phyloP scores from a whole-genome alignment of 2,888 invertebrate species.

The Oscheius sp. region DNA sequence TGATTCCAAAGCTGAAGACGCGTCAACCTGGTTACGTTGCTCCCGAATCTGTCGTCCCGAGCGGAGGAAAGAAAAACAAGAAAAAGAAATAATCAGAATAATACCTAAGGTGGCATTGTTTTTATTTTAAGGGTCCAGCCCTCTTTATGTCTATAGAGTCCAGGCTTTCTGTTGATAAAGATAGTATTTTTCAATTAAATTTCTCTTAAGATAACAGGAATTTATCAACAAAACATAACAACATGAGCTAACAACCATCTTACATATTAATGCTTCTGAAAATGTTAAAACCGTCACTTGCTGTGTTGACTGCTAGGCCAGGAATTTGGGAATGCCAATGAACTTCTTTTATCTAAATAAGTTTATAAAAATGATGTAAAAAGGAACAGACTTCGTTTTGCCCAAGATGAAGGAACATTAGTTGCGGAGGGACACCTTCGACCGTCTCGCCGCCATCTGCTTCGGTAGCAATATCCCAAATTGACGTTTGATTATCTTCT shows the following conservation, averaged over 20 bases:
- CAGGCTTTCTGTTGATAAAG: no score
- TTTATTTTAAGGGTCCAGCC: no score
- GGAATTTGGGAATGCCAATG: constrained; percentile 98
- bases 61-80: constrained; percentile 38
- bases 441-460: constrained; percentile 43
- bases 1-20: constrained; percentile 69
- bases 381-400: constrained; percentile 82
- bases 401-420: constrained; percentile 96
- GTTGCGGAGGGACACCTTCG: constrained; percentile 86
- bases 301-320: constrained; percentile 90
- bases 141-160: no score
- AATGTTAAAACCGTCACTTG: constrained; percentile 92
- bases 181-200: no score
- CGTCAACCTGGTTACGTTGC: constrained; percentile 58
- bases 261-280: constrained; percentile 95
- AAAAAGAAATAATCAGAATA: constrained; percentile 57
- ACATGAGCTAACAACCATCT: not conserved
- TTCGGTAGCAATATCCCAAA: constrained; percentile 95
- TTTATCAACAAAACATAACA: constrained; percentile 14
- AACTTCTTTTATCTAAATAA: constrained; percentile 82
- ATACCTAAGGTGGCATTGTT: no score
- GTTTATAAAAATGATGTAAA: not conserved
- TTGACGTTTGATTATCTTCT: constrained; percentile 91
- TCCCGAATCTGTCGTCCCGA: constrained; percentile 23
- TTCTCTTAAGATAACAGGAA: not conserved